Base-by-base conservation (phyloP, 1,140 invertebrate species). In the Ganaspis sp. region DNA sequence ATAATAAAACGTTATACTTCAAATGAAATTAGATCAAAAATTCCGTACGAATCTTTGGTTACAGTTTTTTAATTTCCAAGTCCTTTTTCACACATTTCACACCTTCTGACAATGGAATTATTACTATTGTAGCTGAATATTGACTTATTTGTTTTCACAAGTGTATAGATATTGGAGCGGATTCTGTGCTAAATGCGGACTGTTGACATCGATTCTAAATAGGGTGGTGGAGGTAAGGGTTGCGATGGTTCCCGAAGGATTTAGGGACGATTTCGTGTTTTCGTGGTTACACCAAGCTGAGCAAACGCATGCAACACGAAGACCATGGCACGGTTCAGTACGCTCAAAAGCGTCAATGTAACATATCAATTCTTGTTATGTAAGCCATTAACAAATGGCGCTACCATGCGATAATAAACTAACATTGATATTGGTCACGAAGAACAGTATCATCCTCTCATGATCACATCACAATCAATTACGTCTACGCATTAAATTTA, bases 351-450 rank as follows among this genome's bases (percentile, higher is more conserved):
- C 45, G 45, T 49, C 15, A 49, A 49, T 49, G 15, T 49, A 49
- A 49, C 45, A n/a, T 49, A 49, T 49, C 17, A 49, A 49, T 49
- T 17, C 12, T 34, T 17, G 45, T 49, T 49, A 49, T 17, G 45
- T 49, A 49, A 49, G 12, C 17, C 49, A 69, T 75, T 38, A 45
- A 49, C 73, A 53, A 42, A 72, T 70, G 69, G 19, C 26, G 37
- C 19, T 5, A 45, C 6, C 40, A n/a, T 23, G 26, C 26, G 69
- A 49, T 49, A n/a, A 15, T 45, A 45, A 45, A 45, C 11, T 15
- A 45, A 45, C 42, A 45, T 15, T 45, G 45, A 17, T 49, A 5
- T 34, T 34, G 29, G 29, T 34, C 29, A 34, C 29, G 6, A 6
- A 34, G 29, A 34, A 34, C 6, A 34, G 2, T 34, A 34, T 34